phyloP scores from a whole-genome alignment of 2,113 vertebrate genomes.

The Isurus oxyrinchus region DNA sequence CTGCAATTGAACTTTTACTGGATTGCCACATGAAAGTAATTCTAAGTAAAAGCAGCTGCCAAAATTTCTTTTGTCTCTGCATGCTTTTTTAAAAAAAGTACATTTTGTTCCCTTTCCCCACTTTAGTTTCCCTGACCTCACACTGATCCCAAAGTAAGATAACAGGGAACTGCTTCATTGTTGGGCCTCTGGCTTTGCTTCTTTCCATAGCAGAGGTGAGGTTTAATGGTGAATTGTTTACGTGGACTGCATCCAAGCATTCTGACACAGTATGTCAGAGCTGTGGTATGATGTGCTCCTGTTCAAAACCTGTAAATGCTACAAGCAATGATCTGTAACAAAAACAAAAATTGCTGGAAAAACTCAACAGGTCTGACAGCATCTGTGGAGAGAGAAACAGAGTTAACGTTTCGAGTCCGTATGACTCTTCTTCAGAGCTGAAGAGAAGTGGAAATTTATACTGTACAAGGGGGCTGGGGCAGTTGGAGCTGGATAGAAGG shows the following conservation, averaged over 20 bases:
- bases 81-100: not conserved
- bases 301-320: not conserved
- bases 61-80: not conserved
- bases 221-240: not conserved
- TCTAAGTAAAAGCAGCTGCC: constrained; percentile 14
- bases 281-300: not conserved
- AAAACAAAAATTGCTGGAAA: too few species aligned
- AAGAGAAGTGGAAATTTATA: too few species aligned
- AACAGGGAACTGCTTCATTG: not conserved
- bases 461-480: too few species aligned
- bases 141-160: not conserved
- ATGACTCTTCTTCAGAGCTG: too few species aligned
- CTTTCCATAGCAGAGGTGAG: not conserved
- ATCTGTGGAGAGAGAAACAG: too few species aligned
- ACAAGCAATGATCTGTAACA: not conserved
- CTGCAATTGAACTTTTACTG: not conserved
- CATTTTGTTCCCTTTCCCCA: constrained; percentile 17
- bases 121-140: not conserved
- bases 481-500: too few species aligned
- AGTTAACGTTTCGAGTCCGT: too few species aligned
- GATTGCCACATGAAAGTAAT: constrained; percentile 24
- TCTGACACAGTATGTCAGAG: not conserved
- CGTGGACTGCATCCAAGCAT: not conserved
- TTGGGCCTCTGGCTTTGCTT: not conserved
- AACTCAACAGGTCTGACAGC: too few species aligned